A percentile compares a stretch with the other conserved stretches of the same genome.
These are phyloP conservation scores for Catharus minimus DNA, from an alignment of 2,113 vertebrate species.

Conservation along the genomic window DNA sequence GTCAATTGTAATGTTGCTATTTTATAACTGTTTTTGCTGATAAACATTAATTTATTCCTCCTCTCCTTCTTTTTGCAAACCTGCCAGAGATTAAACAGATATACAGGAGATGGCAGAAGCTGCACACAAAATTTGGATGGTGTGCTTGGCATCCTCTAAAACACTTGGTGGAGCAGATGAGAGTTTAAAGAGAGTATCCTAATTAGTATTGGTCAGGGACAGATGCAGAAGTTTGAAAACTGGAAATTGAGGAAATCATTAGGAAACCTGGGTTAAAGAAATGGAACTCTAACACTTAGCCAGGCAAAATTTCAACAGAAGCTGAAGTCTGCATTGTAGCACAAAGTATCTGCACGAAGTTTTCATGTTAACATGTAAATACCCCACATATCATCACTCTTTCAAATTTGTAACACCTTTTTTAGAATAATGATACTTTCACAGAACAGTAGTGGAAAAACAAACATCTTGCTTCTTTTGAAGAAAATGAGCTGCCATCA, in stretches of 20 bases:
- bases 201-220: not conserved
- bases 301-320: not conserved
- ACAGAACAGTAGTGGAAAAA: not conserved
- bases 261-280: not conserved
- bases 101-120: conserved; percentile 59
- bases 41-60: not conserved
- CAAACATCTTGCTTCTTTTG: not conserved
- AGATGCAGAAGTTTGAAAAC: not conserved
- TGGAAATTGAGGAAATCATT: not conserved
- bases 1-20: not conserved
- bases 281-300: not conserved
- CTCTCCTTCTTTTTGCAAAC: not conserved
- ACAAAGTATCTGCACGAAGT: not conserved
- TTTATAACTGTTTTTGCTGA: not conserved
- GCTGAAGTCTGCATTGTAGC: not conserved
- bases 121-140: conserved; percentile 20
- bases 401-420: not conserved
- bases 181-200: not conserved
- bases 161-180: conserved; percentile 17
- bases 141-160: conserved; percentile 9
- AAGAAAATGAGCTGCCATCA: not conserved
- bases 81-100: conserved; percentile 13
- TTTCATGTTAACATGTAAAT: not conserved
- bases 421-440: not conserved
- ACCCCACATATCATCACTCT: rapidly evolving